phyloP scores from a whole-genome alignment of 2,797 vertebrate genomes.

The Sebastes paucispinis region DNA sequence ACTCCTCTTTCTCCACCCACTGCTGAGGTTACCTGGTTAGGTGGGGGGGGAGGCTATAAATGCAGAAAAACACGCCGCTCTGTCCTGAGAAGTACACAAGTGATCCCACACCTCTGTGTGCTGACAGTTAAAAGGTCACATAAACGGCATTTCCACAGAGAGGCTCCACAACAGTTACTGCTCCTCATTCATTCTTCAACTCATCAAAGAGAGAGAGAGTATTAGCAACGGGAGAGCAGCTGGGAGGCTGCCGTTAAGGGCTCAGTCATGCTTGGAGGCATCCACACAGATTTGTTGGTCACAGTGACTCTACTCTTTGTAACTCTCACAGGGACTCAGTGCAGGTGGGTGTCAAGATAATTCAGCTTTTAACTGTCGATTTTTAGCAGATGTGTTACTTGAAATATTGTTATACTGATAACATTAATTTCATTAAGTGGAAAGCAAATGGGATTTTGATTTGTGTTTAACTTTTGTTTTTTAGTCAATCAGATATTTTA shows the following conservation, averaged over 20 bases:
- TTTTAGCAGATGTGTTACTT: background rate
- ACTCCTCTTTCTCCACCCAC: slow-evolving; percentile 53
- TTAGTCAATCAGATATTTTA: background rate
- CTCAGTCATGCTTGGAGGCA: slow-evolving; percentile 67
- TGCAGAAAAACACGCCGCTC: background rate
- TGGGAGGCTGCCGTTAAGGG: slow-evolving; percentile 33
- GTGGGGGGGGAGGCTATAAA: slow-evolving; percentile 43
- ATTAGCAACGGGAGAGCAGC: slow-evolving; percentile 45
- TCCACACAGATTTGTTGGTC: slow-evolving; percentile 51
- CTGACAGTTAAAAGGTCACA: slow-evolving; percentile 2
- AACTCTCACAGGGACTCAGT: slow-evolving; percentile 39
- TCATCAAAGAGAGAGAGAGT: slow-evolving; percentile 47
- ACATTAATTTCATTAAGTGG: background rate
- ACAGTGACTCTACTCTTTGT: slow-evolving; percentile 60
- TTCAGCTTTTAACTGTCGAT: background rate
- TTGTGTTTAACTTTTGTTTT: background rate
- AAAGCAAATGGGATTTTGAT: background rate
- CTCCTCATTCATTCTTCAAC: slow-evolving; percentile 40
- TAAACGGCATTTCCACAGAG: slow-evolving; percentile 11
- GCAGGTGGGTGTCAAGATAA: slow-evolving; percentile 65
- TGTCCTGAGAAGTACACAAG: background rate
- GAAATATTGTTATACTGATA: background rate
- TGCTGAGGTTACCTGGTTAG: slow-evolving; percentile 46
- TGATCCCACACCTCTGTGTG: background rate
- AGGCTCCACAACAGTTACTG: slow-evolving; percentile 13